Base-by-base conservation (phyloP, 2,113 vertebrate species). In the Synodontis membranacea region DNA sequence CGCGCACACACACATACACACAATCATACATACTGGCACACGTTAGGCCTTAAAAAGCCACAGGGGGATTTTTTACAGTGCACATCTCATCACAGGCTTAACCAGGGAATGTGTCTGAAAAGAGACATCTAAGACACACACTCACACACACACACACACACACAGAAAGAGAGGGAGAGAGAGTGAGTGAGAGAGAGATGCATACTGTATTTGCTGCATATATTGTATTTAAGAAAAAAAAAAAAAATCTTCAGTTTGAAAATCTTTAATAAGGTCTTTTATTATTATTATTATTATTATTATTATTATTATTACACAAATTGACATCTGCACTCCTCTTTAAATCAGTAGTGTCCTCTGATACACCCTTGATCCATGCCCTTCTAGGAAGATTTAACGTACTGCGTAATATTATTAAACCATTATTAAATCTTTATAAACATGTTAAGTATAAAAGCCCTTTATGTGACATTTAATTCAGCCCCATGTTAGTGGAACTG, bases 11-110 rank as follows among this genome's bases (percentile, higher is more conserved):
- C n/a, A n/a, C n/a, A n/a, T n/a, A n/a, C n/a, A n/a, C n/a, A n/a
- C n/a, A n/a, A n/a, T n/a, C n/a, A n/a, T n/a, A n/a, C n/a, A n/a
- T n/a, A 79, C 56, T 86, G 72, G n/a, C 81, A 68, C 31, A 54
- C 62, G 19, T 83, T 83, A 79, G 80, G 80, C 46, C 70, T 50
- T 58, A 70, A 56, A 86, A 88, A 90, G 90, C 88, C 89, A 87
- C 91, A 89, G 86, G 86, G 84, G 88, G 70, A 84, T 84, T 83
- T 87, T 84, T 80, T 88, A 87, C 86, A 88, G 80, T 89, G 44
- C 68, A 25, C 39, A 46, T 58, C 79, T 83, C 72, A 80, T 66
- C 50, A 54, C 70, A 74, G 62, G 78, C 79, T 79, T 84, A 39
- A 25, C 86, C 80, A 74, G 79, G 85, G 82, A 86, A 88, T 82